A percentile compares a stretch with the other conserved stretches of the same genome.
These are phyloP conservation scores for Micromesistius poutassou DNA, from an alignment of 2,797 vertebrate species.

Conservation along the genomic window DNA sequence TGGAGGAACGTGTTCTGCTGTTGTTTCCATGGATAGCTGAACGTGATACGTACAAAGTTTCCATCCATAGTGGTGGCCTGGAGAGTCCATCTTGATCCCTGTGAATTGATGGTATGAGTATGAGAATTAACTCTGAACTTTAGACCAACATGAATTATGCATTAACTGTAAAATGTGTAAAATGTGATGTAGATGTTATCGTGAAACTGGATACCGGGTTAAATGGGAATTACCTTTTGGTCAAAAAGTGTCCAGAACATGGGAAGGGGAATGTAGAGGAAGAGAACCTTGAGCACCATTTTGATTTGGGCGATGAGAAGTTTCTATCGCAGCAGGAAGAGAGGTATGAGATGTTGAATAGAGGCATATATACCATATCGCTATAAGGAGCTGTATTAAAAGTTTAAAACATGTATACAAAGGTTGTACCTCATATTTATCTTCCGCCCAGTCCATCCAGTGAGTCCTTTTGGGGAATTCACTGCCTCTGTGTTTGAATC, in stretches of 20 bases:
- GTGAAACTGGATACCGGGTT: not conserved
- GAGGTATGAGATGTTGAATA: conserved; percentile 1
- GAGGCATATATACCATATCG: not conserved
- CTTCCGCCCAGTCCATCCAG: conserved; percentile 96
- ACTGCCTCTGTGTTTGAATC: conserved; percentile 80
- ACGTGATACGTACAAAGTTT: conserved; percentile 80
- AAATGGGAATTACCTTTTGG: conserved; percentile 83
- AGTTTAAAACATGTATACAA: not conserved
- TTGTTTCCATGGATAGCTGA: not conserved
- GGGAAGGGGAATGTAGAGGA: conserved; percentile 92
- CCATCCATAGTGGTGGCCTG: conserved; percentile 91
- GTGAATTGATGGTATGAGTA: conserved; percentile 20
- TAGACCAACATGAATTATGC: not conserved
- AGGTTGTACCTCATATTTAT: conserved; percentile 84
- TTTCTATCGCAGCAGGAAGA: conserved; percentile 71
- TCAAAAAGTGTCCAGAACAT: conserved; percentile 99
- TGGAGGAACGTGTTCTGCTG: not conserved
- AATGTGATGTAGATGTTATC: too few relatives aligned
- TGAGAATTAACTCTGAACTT: not conserved
- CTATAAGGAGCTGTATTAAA: not conserved
- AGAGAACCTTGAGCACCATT: conserved; percentile 90
- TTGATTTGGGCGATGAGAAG: conserved; percentile 88
- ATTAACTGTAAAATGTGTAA: not conserved
- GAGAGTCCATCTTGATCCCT: conserved; percentile 96
- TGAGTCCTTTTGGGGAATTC: conserved; percentile 81